Conservation (phyloP, 1,140 invertebrate genomes). For the Ceratitis capitata region DNA sequence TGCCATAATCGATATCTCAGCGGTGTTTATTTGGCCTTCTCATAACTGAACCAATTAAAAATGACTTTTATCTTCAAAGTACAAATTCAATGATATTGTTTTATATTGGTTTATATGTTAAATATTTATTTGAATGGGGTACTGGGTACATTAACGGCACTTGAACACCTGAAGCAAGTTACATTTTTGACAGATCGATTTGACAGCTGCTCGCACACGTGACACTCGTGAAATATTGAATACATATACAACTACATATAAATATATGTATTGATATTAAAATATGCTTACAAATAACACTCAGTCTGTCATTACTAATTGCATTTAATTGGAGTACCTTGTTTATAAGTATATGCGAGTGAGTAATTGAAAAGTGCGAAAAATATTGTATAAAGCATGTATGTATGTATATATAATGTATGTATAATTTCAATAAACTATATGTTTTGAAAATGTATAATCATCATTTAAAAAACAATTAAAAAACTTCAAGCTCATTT, state of each 20-base stretch:
- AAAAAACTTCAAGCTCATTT: too few species aligned
- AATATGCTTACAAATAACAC: not conserved
- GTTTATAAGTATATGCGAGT: not conserved
- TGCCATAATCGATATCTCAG: not conserved
- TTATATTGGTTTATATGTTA: not conserved
- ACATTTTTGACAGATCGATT: not conserved
- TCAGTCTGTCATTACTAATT: not conserved
- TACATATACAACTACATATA: too few species aligned
- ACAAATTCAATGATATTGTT: conserved; percentile 8
- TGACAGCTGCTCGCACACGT: not conserved
- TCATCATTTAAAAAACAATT: too few species aligned
- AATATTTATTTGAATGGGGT: not conserved
- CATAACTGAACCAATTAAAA: not conserved
- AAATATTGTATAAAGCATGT: not conserved
- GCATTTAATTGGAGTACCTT: not conserved
- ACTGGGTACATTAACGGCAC: not conserved
- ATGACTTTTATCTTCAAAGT: conserved; percentile 15
- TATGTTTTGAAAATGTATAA: too few species aligned
- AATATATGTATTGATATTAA: too few species aligned
- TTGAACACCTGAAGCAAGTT: not conserved
- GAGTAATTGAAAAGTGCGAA: not conserved
- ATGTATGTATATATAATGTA: not conserved
- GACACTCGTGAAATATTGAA: not conserved
- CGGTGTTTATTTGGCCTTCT: not conserved
- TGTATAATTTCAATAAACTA: not conserved